Evolutionary conservation across 92 coral and sea anemone species (phyloP).

Genomic region (Epizoanthus ramosus): DNA sequence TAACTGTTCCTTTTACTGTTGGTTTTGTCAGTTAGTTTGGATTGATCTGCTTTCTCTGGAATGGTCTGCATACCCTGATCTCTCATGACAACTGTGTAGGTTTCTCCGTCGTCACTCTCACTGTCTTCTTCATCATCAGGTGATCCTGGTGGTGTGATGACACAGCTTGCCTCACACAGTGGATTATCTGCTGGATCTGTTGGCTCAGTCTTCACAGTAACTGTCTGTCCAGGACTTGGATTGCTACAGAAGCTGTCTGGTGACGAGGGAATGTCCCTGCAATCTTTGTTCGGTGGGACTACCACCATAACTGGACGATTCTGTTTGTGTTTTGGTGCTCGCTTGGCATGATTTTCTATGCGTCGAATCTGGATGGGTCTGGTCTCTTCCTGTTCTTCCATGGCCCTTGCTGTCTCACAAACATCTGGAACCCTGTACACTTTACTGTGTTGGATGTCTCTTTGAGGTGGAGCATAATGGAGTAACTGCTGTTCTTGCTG

Average conservation of each 20-base stretch:
- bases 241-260: constrained; percentile 56
- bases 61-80: constrained; percentile 89
- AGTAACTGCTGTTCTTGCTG: constrained; percentile 14
- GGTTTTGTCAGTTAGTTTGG: constrained; percentile 45
- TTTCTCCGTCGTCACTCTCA: constrained; percentile 56
- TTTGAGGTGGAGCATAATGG: constrained; percentile 75
- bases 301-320: constrained; percentile 2
- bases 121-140: constrained; percentile 72
- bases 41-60: constrained; percentile 43
- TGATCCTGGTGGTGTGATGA: constrained; percentile 92
- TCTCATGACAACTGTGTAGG: constrained; percentile 79
- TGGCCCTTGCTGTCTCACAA: constrained; percentile 26
- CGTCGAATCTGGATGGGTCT: constrained; percentile 13
- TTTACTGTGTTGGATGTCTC: constrained; percentile 66
- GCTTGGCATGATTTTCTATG: not conserved
- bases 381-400: not conserved
- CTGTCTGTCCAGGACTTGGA: constrained; percentile 59
- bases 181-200: constrained; percentile 40
- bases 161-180: constrained; percentile 78
- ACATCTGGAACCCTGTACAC: constrained; percentile 84
- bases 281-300: constrained; percentile 31
- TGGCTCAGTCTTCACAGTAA: constrained; percentile 70
- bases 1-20: constrained; percentile 29
- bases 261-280: constrained; percentile 54
- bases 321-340: constrained; percentile 17